These are phyloP conservation scores for Telenomus remus DNA, from an alignment of 1,140 invertebrate species.

Conservation along the genomic window DNA sequence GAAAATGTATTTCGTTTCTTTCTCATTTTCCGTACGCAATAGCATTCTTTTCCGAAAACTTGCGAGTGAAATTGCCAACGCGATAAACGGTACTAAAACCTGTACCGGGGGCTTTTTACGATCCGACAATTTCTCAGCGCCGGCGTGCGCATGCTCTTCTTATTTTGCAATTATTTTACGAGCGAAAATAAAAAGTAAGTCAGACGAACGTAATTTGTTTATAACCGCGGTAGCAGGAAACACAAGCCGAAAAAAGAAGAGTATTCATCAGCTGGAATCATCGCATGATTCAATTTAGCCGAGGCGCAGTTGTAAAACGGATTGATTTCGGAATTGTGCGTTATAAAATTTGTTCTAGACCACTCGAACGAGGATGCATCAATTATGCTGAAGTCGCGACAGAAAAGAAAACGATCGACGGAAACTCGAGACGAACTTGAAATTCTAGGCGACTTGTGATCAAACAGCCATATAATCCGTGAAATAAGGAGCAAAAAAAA, in stretches of 20 bases:
- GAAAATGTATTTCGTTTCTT: constrained; percentile 39
- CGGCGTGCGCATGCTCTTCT: constrained; percentile 30
- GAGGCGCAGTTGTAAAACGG: too few relatives aligned
- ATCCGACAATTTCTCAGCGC: constrained; percentile 41
- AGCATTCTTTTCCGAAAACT: constrained; percentile 47
- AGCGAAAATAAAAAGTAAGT: constrained; percentile 26
- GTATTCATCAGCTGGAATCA: too few relatives aligned
- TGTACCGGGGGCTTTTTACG: constrained; percentile 42
- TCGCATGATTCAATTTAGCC: too few relatives aligned
- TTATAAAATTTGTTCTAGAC: too few relatives aligned
- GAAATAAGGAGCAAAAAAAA: constrained; percentile 12
- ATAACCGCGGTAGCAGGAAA: too few relatives aligned
- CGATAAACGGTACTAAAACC: constrained; percentile 51
- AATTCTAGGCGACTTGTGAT: constrained; percentile 25
- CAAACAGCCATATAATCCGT: constrained; percentile 25
- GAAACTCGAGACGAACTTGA: constrained; percentile 1
- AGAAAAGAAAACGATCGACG: too few relatives aligned
- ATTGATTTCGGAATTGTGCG: too few relatives aligned
- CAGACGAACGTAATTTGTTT: too few relatives aligned
- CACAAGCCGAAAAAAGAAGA: too few relatives aligned
- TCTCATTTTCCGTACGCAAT: constrained; percentile 39
- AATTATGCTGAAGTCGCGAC: too few relatives aligned
- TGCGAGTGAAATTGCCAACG: constrained; percentile 48
- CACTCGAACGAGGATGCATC: too few relatives aligned
- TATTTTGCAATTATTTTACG: constrained; percentile 41